Percentiles rank a stretch among this genome's conserved stretches.
phyloP scores from a whole-genome alignment of 30 jellyfish, hydroid and myxozoan genomes.

The Turritopsis rubra region DNA sequence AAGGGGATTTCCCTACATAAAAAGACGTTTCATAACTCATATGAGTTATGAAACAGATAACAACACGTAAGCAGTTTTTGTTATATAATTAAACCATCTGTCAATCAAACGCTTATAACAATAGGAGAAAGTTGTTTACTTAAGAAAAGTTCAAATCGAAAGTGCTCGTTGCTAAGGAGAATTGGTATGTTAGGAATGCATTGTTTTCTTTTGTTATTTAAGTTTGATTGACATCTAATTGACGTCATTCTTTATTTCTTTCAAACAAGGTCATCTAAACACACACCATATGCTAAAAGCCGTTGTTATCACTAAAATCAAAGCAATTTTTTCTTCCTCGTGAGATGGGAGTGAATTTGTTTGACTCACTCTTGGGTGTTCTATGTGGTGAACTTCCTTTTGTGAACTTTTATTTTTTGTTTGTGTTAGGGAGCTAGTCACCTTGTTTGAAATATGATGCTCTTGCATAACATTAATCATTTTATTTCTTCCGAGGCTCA shows the following conservation, averaged over 20 bases:
- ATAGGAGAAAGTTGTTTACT: slow-evolving; percentile 13
- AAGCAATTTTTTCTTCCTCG: not conserved
- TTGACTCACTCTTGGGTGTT: slow-evolving; percentile 6
- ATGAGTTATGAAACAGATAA: slow-evolving; percentile 14
- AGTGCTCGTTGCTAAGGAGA: slow-evolving; percentile 20
- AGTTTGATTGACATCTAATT: not conserved
- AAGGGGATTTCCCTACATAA: not conserved
- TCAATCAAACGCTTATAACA: slow-evolving; percentile 19
- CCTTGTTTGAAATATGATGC: slow-evolving; percentile 18
- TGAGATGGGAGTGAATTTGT: not conserved
- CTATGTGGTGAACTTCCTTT: slow-evolving; percentile 15
- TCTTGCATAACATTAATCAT: slow-evolving; percentile 14
- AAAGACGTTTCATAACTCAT: slow-evolving; percentile 19
- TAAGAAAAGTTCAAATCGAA: not conserved
- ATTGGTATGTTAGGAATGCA: slow-evolving; percentile 14
- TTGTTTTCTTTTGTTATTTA: slow-evolving; percentile 16
- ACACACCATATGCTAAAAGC: not conserved
- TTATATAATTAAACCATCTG: slow-evolving; percentile 17
- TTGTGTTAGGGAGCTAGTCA: slow-evolving; percentile 6
- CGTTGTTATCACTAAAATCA: not conserved
- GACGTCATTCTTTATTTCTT: not conserved
- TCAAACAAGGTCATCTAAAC: not conserved
- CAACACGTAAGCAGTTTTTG: slow-evolving; percentile 19
- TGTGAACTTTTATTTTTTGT: slow-evolving; percentile 14
- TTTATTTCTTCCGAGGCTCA: slow-evolving; percentile 21